Percentiles rank a stretch among this genome's conserved stretches.
These are phyloP conservation scores for Yponomeuta malinellus DNA, from an alignment of 2,888 invertebrate genomes.

Conservation along the genomic window DNA sequence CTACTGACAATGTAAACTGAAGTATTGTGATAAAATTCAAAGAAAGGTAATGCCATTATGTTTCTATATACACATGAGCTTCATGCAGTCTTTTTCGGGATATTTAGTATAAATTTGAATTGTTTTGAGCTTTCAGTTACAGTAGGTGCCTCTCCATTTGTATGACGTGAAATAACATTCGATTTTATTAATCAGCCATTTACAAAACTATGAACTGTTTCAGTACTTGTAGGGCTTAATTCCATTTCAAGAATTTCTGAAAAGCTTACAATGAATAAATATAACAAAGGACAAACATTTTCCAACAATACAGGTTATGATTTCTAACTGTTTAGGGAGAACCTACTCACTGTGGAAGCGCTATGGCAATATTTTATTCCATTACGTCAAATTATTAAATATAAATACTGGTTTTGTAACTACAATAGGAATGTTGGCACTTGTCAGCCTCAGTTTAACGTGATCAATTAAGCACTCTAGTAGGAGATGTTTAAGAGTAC, in stretches of 20 bases:
- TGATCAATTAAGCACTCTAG: not conserved
- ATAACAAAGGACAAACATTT: too few relatives aligned
- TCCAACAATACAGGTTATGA: too few relatives aligned
- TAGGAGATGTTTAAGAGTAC: not conserved
- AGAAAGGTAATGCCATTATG: not conserved
- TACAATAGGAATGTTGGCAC: slow-evolving; percentile 8
- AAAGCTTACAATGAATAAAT: too few relatives aligned
- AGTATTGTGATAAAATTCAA: not conserved
- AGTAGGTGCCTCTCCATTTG: not conserved
- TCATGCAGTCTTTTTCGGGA: slow-evolving; percentile 8
- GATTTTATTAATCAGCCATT: not conserved
- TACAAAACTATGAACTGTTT: too few relatives aligned
- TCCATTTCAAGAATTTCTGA: too few relatives aligned
- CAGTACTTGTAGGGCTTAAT: too few relatives aligned
- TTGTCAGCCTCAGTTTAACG: slow-evolving; percentile 8
- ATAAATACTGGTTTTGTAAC: not conserved
- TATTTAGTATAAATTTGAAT: not conserved
- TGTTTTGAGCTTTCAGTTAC: not conserved
- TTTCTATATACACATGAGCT: slow-evolving; percentile 1
- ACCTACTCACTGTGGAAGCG: slow-evolving; percentile 6
- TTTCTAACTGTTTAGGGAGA: not conserved
- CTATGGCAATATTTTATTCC: slow-evolving; percentile 3
- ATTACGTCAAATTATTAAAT: not conserved
- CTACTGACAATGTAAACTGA: not conserved
- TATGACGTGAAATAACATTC: not conserved